Evolutionary conservation across 2,797 vertebrate genomes (phyloP).

Genomic region (Mormyrops boulengeri): DNA sequence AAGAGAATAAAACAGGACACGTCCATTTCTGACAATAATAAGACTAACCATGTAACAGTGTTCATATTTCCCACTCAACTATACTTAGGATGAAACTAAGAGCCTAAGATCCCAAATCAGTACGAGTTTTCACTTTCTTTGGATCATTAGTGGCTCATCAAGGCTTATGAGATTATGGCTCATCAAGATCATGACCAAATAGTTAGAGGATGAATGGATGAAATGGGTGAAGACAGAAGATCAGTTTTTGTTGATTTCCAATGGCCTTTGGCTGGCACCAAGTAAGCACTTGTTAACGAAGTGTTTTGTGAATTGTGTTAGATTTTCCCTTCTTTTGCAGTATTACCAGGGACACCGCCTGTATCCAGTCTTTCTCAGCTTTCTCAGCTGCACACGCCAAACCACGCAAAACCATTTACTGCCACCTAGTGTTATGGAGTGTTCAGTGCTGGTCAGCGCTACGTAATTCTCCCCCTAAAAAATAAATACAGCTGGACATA

Average conservation of each 20-base stretch:
- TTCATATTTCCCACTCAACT: neutral
- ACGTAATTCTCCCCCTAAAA: neutral
- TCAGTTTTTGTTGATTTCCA: neutral
- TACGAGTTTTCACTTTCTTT: neutral
- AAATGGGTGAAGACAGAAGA: neutral
- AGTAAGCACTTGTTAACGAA: neutral
- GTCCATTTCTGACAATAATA: neutral
- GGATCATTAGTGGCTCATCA: too few species aligned
- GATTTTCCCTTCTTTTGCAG: neutral
- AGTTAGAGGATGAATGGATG: neutral
- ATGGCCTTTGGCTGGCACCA: neutral
- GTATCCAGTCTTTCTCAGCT: neutral
- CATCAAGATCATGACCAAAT: neutral
- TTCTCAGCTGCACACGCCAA: neutral
- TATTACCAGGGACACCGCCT: neutral
- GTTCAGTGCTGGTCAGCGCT: neutral
- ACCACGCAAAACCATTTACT: neutral
- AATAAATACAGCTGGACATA: neutral
- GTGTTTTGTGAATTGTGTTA: neutral
- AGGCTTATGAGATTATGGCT: too few species aligned
- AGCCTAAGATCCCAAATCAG: neutral
- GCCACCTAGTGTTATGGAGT: slow-evolving; percentile 2
- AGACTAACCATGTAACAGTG: neutral
- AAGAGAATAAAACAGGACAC: neutral
- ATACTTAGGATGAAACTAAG: neutral